phyloP scores from a whole-genome alignment of 2,888 invertebrate genomes.

The Lepeophtheirus nordmannii region DNA sequence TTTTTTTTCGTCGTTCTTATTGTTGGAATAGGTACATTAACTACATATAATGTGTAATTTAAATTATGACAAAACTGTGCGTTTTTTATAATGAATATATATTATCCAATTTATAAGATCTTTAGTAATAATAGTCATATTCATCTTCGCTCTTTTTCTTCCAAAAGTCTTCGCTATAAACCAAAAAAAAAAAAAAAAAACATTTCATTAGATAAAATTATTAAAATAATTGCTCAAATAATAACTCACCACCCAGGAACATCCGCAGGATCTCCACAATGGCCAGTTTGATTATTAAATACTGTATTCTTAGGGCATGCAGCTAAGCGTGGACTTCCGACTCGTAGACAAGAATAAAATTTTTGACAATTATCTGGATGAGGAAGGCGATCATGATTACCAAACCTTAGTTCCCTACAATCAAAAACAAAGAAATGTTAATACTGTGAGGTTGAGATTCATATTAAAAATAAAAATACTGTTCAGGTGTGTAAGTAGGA shows the following conservation, averaged over 20 bases:
- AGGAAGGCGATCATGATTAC: conserved; percentile 30
- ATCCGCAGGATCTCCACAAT: conserved; percentile 61
- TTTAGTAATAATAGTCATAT: not conserved
- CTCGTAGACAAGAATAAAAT: conserved; percentile 59
- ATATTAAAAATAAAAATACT: not conserved
- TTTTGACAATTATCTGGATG: conserved; percentile 39
- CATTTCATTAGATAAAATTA: not conserved
- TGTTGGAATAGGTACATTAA: too few relatives aligned
- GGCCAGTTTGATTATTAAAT: conserved; percentile 53
- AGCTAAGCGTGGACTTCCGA: conserved; percentile 52
- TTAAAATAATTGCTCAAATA: not conserved
- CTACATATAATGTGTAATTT: too few relatives aligned
- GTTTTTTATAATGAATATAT: too few relatives aligned
- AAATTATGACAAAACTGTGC: too few relatives aligned
- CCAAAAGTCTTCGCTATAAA: conserved; percentile 8
- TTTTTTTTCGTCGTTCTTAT: too few relatives aligned
- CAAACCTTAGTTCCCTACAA: conserved; percentile 29
- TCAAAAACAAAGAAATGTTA: not conserved
- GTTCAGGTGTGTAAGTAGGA: conserved; percentile 4
- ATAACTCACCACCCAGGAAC: conserved; percentile 47
- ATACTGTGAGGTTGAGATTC: not conserved
- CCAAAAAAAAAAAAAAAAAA: not conserved
- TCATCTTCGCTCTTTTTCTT: not conserved
- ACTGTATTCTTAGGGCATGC: conserved; percentile 59
- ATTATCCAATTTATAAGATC: too few relatives aligned